Evolutionary conservation across 1,140 invertebrate species (phyloP), one percentile per base, ranked within the genome.

Genomic region (Psilanteris sp.): DNA sequence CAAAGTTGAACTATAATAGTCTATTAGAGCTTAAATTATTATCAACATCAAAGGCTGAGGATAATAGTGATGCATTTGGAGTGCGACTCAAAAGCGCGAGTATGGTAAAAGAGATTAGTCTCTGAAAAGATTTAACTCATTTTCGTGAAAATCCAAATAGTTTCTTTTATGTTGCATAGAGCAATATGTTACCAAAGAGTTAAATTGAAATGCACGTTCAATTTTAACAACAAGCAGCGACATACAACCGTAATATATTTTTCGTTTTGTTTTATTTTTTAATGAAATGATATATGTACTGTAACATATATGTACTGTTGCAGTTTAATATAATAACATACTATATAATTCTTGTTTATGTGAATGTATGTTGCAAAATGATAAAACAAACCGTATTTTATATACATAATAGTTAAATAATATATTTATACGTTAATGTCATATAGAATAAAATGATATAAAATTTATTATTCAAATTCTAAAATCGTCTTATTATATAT

Each of bases 81-180:
- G 26, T 27, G 39, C 37, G 44, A 36, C 9, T 31, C 24, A 52
- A 66, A 59, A 37, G 41, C 37, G 14, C 32, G 43, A 77, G 50
- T 77, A 73, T 73, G 50, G 75, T 43, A 70, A 73, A 77, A 77
- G 75, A 73, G 75, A 77, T 77, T 73, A 77, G 68, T 77, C 50
- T 34, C 27, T 55, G 43, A 72, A 77, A 72, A 77, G 75, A 61
- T 68, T 77, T 68, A 72, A 77, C 62, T 77, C 75, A 77, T 72
- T 77, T 77, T 68, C 50, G 46, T 41, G 61, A 61, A 68, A 72
- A 68, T 68, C 55, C 68, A 64, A 72, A 77, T 77, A 64, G 75
- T 72, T 64, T 64, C 62, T 72, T 72, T 77, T 77, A 67, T 77
- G 43, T 39, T 41, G 62, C 29, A 20, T 34, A 37, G 52, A 27